phyloP scores from a whole-genome alignment of 2,797 vertebrate genomes.

The Eulemur rubriventer region DNA sequence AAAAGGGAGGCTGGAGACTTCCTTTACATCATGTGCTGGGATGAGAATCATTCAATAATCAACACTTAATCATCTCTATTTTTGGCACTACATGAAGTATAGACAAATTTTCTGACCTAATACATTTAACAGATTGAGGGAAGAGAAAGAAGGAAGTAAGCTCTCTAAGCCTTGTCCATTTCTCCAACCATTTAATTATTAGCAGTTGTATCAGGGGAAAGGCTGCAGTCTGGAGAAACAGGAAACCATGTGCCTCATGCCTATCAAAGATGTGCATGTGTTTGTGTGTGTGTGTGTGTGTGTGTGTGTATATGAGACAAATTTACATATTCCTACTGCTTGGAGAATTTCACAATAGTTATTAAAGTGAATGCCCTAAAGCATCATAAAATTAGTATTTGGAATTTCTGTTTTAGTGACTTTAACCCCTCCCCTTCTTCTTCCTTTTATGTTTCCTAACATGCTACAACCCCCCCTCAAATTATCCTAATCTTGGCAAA shows the following conservation, averaged over 20 bases:
- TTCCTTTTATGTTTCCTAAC: neutral
- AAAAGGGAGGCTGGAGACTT: neutral
- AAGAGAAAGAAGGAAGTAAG: neutral
- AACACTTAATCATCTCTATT: neutral
- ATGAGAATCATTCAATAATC: neutral
- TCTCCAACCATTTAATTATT: neutral
- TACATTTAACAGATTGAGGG: neutral
- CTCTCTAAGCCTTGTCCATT: neutral
- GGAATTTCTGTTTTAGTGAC: neutral
- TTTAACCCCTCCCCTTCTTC: neutral
- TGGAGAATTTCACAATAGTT: neutral
- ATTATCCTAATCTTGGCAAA: constrained; percentile 16
- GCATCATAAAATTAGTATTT: neutral
- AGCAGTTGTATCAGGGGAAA: neutral
- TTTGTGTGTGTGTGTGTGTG: neutral
- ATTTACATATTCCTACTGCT: neutral
- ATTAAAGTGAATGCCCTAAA: neutral
- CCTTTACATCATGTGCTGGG: neutral
- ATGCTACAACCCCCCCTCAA: neutral
- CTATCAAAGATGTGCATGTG: neutral
- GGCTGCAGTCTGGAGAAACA: neutral
- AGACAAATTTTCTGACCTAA: neutral
- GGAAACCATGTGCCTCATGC: neutral
- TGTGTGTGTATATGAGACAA: neutral
- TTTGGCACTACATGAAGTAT: neutral